phyloP scores from a whole-genome alignment of 2,113 vertebrate genomes.

The Cyanoramphus novaezelandiae region DNA sequence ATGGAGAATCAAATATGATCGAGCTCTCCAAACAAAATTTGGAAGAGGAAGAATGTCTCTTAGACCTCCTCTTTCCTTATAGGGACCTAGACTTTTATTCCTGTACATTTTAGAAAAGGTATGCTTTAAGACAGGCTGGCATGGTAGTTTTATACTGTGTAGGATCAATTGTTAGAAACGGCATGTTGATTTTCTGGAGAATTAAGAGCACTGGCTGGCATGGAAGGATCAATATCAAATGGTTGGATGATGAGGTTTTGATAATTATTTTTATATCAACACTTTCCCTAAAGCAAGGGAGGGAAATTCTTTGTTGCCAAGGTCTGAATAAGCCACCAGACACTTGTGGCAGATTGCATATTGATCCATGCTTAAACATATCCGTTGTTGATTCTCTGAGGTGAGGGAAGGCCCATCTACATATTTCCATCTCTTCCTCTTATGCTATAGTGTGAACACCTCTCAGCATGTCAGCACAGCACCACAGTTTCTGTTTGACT shows the following conservation, averaged over 20 bases:
- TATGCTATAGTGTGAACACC: not conserved
- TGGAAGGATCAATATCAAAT: not conserved
- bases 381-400: not conserved
- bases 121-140: not conserved
- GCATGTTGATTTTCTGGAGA: not conserved
- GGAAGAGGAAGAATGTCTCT: not conserved
- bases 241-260: slow-evolving; percentile 4
- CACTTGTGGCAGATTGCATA: slow-evolving; percentile 18
- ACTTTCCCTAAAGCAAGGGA: not conserved
- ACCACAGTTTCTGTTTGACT: not conserved
- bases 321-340: not conserved
- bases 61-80: not conserved
- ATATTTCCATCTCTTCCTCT: not conserved
- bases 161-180: not conserved
- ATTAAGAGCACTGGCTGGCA: not conserved
- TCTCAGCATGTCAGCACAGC: not conserved
- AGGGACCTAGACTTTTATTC: not conserved
- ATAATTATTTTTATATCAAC: slow-evolving; percentile 39
- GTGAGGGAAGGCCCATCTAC: not conserved
- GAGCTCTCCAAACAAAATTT: not conserved
- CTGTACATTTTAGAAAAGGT: not conserved
- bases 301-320: slow-evolving; percentile 11
- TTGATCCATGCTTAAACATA: not conserved
- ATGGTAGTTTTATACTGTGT: not conserved
- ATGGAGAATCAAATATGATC: not conserved